Conservation (phyloP, 2,797 vertebrate genomes). For the Anguilla pacifica region DNA sequence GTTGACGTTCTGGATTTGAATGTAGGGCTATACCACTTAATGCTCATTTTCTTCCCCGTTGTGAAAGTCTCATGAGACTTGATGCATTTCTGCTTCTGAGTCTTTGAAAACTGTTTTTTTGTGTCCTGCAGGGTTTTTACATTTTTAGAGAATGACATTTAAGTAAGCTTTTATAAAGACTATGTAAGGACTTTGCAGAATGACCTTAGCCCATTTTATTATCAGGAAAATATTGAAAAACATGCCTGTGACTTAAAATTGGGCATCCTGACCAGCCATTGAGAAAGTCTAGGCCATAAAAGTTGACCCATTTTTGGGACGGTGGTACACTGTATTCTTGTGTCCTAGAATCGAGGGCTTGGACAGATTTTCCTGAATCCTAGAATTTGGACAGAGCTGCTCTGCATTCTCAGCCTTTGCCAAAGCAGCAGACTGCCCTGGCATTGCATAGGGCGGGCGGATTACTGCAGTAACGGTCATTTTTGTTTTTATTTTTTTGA, state of each 20-base stretch:
- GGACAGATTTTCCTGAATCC: conserved; percentile 15
- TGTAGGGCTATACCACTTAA: background rate
- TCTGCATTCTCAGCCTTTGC: background rate
- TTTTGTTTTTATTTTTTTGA: background rate
- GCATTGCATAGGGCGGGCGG: background rate
- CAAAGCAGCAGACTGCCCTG: background rate
- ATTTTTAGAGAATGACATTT: background rate
- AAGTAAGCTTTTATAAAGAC: background rate
- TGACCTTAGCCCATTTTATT: background rate
- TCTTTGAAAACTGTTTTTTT: background rate
- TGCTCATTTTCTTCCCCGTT: background rate
- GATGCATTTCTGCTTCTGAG: conserved; percentile 1
- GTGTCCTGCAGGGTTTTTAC: background rate
- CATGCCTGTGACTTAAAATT: background rate
- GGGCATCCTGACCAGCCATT: background rate
- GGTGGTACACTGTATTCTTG: background rate
- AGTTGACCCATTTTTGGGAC: background rate
- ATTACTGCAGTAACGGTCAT: background rate
- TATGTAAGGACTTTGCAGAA: background rate
- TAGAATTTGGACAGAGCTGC: background rate
- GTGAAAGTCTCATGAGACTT: conserved; percentile 8
- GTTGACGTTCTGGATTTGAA: background rate
- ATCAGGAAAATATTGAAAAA: background rate
- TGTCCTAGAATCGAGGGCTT: background rate
- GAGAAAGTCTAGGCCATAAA: background rate